These are phyloP conservation scores for Pituophis catenifer DNA, from an alignment of 2,113 vertebrate species.

Conservation along the genomic window DNA sequence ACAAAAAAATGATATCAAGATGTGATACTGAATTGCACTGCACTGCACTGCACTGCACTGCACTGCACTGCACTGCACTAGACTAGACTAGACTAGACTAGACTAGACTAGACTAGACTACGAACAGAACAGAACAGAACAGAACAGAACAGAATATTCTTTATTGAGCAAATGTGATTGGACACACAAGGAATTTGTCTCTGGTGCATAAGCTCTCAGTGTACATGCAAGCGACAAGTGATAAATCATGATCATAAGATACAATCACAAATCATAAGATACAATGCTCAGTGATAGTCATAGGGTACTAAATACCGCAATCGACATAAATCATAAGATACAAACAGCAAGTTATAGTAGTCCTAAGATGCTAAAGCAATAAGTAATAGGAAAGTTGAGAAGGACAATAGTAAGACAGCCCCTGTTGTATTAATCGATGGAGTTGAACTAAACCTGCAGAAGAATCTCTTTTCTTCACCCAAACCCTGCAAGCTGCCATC, in stretches of 20 bases:
- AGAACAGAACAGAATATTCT: too few species aligned
- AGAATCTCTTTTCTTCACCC: not conserved
- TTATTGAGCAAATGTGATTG: not conserved
- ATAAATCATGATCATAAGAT: not conserved
- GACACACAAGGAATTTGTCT: not conserved
- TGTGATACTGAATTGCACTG: too few species aligned
- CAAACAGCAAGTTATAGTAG: not conserved
- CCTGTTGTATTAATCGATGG: too few species aligned
- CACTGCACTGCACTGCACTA: too few species aligned
- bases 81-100: too few species aligned
- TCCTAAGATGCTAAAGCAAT: not conserved
- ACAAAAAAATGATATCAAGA: not conserved
- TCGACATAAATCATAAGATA: not conserved
- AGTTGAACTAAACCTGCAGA: not conserved
- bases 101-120: too few species aligned
- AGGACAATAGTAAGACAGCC: not conserved
- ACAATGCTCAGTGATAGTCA: not conserved
- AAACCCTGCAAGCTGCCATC: not conserved
- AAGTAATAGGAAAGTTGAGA: not conserved
- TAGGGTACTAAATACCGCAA: not conserved
- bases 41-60: too few species aligned
- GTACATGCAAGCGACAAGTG: not conserved
- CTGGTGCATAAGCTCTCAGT: not conserved
- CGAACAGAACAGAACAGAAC: too few species aligned
- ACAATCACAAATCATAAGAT: not conserved